These are phyloP conservation scores for Aplodontia rufa DNA, from an alignment of 2,113 vertebrate genomes.

Conservation along the genomic window DNA sequence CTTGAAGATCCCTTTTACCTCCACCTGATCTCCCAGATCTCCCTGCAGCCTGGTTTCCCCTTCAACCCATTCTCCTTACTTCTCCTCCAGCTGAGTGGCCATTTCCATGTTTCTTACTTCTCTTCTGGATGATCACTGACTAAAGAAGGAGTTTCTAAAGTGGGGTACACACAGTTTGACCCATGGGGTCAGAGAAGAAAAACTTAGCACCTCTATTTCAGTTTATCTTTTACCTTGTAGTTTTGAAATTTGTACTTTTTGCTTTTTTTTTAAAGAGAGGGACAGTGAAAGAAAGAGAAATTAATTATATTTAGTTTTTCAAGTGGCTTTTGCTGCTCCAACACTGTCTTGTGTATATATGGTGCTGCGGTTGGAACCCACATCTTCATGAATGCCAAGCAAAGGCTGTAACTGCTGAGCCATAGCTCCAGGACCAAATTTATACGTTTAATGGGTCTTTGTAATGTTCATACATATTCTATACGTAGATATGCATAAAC, in stretches of 20 bases:
- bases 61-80: neutral
- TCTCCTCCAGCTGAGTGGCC: neutral
- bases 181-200: neutral
- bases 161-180: neutral
- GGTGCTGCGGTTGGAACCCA: too few relatives aligned
- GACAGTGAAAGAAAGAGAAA: too few relatives aligned
- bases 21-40: too few relatives aligned
- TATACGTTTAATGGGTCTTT: neutral
- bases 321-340: too few relatives aligned
- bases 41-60: neutral
- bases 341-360: too few relatives aligned
- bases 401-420: too few relatives aligned
- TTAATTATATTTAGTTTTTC: too few relatives aligned
- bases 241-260: conserved; percentile 24
- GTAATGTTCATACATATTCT: neutral
- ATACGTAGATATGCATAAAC: neutral
- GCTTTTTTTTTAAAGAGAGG: too few relatives aligned
- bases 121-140: neutral
- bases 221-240: neutral
- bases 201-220: neutral
- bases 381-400: too few relatives aligned
- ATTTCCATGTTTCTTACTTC: neutral
- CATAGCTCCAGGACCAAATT: too few relatives aligned
- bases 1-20: too few relatives aligned
- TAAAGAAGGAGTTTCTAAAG: neutral